Base-by-base conservation (phyloP, 2,797 vertebrate species). In the Lutjanus argentimaculatus region DNA sequence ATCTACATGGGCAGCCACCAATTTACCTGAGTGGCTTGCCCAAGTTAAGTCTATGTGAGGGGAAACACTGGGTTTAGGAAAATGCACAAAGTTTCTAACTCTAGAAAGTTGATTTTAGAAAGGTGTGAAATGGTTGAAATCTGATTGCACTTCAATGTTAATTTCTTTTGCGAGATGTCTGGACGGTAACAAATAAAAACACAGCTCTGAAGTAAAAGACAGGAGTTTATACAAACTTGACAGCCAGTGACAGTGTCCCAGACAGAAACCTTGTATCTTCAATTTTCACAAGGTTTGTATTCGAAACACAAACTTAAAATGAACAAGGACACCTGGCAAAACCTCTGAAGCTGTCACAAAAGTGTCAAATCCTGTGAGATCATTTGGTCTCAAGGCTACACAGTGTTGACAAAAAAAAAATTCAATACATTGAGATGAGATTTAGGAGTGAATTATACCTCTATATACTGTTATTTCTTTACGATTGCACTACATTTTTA, bases 361-460 rank as follows among this genome's bases (percentile, higher is more conserved):
- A 43, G 49, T 8, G 10, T 58, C 30, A 42, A 10, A 62, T 48
- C 65, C 65, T 36, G 71, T 51, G 52, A 75, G 53, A 77, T 67
- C 64, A 10, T 3, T 46, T 13, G 2, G 45, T 83, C 25, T 40
- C 64, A 56, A 30, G 11, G 22, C 48, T 25, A 2, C 48, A 21
- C 14, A 4, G 25, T 3, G 22, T 9, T 30, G 36, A 58, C 8
- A 64, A 16, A 30, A 46, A 3, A 2, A 36, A 36, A 46, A 15
- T 22, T 66, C 16, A 11, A 12, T 21, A 48, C 4, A 65, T 0
- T 21, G 25, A 58, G 22, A 40, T 12, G 15, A 64, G 16, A 11
- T 14, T 14, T 1, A 55, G 15, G 49, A 16, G 46, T 25, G 46
- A 36, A 46, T 52, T 11, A 2, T 21, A 25, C 6, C 21, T 57